phyloP scores from a whole-genome alignment of 2,888 invertebrate genomes.

The Apomyelois bistriatella region DNA sequence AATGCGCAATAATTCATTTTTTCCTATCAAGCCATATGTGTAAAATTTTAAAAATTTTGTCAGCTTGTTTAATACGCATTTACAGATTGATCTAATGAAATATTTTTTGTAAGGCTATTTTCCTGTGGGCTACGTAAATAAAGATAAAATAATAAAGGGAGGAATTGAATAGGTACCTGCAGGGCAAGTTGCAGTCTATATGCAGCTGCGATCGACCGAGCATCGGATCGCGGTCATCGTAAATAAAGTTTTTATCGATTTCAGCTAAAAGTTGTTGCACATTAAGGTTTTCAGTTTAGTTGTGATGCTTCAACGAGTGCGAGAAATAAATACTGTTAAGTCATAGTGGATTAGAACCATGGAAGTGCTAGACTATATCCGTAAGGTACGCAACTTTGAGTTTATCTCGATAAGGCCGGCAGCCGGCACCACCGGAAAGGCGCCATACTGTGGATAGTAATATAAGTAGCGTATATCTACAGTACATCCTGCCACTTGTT shows the following conservation, averaged over 20 bases:
- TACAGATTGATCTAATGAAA: background rate
- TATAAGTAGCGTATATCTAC: background rate
- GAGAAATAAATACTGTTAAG: background rate
- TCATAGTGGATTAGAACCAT: background rate
- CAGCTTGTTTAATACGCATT: no score
- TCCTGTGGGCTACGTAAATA: background rate
- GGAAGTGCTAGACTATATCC: background rate
- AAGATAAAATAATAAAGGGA: background rate
- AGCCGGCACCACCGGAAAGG: background rate
- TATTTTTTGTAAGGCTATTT: background rate
- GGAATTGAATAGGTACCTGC: conserved; percentile 11
- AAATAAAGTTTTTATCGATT: background rate
- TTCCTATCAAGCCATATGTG: background rate
- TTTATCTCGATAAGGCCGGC: no score
- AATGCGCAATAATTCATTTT: conserved; percentile 1
- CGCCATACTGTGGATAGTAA: background rate
- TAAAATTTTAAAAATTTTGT: background rate
- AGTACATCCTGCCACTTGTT: background rate
- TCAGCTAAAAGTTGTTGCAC: background rate
- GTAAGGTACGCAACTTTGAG: background rate
- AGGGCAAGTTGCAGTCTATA: conserved; percentile 25
- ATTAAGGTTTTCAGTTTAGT: background rate
- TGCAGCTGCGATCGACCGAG: conserved; percentile 26
- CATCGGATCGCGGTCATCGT: background rate
- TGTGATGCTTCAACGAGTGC: background rate